phyloP scores from a whole-genome alignment of 2,888 invertebrate species.

The Anagyrus pseudococci region DNA sequence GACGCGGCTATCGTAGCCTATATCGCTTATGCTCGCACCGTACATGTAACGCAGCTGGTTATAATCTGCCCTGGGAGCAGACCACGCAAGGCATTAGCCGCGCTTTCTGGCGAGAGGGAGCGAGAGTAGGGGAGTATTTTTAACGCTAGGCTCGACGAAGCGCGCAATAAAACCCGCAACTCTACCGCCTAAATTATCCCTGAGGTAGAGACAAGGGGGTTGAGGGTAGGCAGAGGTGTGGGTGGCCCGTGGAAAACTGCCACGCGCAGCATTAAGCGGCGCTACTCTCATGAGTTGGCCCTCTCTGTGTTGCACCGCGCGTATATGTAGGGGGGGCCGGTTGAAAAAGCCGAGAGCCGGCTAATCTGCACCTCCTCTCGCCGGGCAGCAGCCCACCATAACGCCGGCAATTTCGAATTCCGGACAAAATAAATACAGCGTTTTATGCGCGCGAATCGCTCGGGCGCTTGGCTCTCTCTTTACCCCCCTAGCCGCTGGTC shows the following conservation, averaged over 20 bases:
- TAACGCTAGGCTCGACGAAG: no score
- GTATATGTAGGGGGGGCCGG: not conserved
- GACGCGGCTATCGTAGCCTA: no score
- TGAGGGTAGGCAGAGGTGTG: slow-evolving; percentile 44
- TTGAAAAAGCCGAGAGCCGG: no score
- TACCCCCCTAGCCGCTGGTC: slow-evolving; percentile 10
- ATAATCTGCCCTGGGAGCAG: no score
- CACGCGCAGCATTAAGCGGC: slow-evolving; percentile 13
- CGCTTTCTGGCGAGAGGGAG: slow-evolving; percentile 24
- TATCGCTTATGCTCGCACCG: no score
- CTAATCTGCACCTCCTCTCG: not conserved
- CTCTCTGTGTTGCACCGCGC: not conserved
- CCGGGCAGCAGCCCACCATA: slow-evolving; percentile 1
- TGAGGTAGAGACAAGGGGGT: no score
- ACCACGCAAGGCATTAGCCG: no score
- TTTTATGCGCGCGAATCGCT: slow-evolving; percentile 7
- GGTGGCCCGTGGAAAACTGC: slow-evolving; percentile 13
- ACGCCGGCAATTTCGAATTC: slow-evolving; percentile 20
- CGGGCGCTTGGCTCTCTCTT: not conserved
- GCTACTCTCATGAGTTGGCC: not conserved
- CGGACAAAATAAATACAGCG: slow-evolving; percentile 10
- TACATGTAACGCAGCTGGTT: no score
- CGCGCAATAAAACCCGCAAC: slow-evolving; percentile 53
- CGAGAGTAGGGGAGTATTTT: not conserved
- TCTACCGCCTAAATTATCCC: slow-evolving; percentile 53